These are phyloP conservation scores for Dunckerocampus dactyliophorus DNA, from an alignment of 2,113 vertebrate species.

Conservation along the genomic window DNA sequence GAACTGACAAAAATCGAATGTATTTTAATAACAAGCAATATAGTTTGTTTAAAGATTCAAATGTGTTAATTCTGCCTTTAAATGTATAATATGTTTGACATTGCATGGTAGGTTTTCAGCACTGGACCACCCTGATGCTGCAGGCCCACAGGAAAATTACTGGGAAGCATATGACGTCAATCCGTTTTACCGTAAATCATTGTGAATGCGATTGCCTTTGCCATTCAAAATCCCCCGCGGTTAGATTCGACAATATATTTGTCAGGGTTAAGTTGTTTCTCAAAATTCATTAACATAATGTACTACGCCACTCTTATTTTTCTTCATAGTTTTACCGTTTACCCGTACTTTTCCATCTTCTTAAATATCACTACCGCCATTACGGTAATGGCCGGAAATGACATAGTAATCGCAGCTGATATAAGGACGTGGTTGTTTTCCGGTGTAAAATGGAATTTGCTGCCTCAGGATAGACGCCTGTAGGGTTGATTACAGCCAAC, in stretches of 20 bases:
- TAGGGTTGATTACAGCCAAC: not conserved
- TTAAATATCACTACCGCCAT: not conserved
- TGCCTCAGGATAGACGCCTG: not conserved
- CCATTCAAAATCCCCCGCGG: not conserved
- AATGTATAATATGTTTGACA: too few species aligned
- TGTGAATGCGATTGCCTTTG: not conserved
- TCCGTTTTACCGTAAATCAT: slow-evolving; percentile 40
- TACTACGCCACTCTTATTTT: too few species aligned
- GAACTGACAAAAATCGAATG: too few species aligned
- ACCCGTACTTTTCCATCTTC: too few species aligned
- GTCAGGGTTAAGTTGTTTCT: fast-evolving
- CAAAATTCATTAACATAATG: fast-evolving
- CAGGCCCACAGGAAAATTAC: slow-evolving; percentile 36
- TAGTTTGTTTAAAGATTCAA: too few species aligned
- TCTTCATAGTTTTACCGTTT: not conserved
- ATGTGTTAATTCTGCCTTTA: too few species aligned
- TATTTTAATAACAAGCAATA: too few species aligned
- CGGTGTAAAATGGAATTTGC: slow-evolving; percentile 46
- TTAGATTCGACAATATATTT: fast-evolving
- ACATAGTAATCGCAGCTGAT: slow-evolving; percentile 39
- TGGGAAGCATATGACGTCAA: slow-evolving; percentile 16
- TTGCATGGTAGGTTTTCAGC: not conserved
- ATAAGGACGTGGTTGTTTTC: slow-evolving; percentile 58
- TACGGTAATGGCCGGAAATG: slow-evolving; percentile 54
- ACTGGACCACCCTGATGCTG: not conserved